These are phyloP conservation scores for Hetaerina americana DNA, from an alignment of 1,140 invertebrate species.

Conservation along the genomic window DNA sequence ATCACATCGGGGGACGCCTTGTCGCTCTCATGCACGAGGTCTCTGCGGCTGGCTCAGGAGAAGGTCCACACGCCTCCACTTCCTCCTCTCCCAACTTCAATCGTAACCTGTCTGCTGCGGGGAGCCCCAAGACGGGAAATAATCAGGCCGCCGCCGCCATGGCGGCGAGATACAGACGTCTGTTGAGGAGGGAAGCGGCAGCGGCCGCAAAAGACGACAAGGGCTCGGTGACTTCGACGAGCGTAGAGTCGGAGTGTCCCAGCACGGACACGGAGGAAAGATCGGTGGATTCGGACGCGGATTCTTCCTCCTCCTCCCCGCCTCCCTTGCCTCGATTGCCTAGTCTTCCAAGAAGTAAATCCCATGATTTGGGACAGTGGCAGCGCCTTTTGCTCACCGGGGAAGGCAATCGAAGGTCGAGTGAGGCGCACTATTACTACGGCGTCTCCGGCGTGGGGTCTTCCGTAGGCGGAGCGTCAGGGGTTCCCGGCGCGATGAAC, in stretches of 20 bases:
- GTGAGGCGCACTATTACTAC: not conserved
- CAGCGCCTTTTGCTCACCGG: not conserved
- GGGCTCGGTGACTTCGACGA: constrained; percentile 37
- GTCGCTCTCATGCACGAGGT: constrained; percentile 88
- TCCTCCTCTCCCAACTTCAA: not conserved
- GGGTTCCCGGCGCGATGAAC: not conserved
- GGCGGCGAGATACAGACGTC: constrained; percentile 31
- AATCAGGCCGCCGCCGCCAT: not conserved
- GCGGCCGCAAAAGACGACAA: constrained; percentile 28
- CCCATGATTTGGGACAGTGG: constrained; percentile 47
- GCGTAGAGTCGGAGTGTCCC: constrained; percentile 55
- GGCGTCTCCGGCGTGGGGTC: not conserved
- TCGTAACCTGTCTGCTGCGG: not conserved
- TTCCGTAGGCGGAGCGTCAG: not conserved
- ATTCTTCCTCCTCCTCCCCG: not conserved
- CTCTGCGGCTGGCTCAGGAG: constrained; percentile 41
- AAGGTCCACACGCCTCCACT: constrained; percentile 6
- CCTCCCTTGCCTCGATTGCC: constrained; percentile 17
- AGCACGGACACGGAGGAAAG: constrained; percentile 37
- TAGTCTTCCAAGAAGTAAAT: constrained; percentile 51
- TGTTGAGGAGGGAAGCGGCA: constrained; percentile 40
- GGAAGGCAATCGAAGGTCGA: not conserved
- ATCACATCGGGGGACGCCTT: constrained; percentile 77
- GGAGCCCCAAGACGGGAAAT: not conserved
- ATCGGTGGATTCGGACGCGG: constrained; percentile 28